phyloP scores from a whole-genome alignment of 2,113 vertebrate genomes.

The Dendropsophus ebraccatus region DNA sequence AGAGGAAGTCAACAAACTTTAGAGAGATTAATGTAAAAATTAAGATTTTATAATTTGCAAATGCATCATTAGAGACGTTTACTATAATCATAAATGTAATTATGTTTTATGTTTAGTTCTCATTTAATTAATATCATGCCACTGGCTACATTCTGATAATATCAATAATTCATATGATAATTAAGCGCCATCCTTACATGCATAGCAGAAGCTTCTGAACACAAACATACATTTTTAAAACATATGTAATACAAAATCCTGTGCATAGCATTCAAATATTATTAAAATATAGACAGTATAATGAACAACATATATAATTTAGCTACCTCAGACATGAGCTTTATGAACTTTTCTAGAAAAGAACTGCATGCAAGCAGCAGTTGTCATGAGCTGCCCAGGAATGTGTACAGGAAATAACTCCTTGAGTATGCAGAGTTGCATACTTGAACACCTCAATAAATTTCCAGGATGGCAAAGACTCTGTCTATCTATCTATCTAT shows the following conservation, averaged over 20 bases:
- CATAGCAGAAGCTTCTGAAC: slow-evolving; percentile 15
- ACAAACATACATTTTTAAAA: slow-evolving; percentile 33
- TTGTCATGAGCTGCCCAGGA: no score
- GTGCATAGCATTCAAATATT: background rate
- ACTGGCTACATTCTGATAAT: slow-evolving; percentile 25
- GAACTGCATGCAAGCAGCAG: no score
- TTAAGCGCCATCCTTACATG: background rate
- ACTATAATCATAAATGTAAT: slow-evolving; percentile 42
- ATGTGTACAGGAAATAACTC: no score
- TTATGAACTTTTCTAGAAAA: no score
- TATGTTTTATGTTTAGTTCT: slow-evolving; percentile 36
- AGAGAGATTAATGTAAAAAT: slow-evolving; percentile 21
- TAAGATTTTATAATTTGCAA: slow-evolving; percentile 25
- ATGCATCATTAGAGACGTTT: slow-evolving; percentile 27
- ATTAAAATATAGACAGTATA: background rate
- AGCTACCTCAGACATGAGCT: no score
- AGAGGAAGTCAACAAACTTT: background rate
- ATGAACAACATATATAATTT: background rate
- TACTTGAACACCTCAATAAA: no score
- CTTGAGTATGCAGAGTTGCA: no score
- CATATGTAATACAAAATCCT: slow-evolving; percentile 2
- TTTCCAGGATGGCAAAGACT: no score
- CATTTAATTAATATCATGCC: slow-evolving; percentile 32
- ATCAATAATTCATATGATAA: slow-evolving; percentile 39
- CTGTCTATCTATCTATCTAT: no score